phyloP scores from a whole-genome alignment of 2,888 invertebrate species.

The Acleris laterana region DNA sequence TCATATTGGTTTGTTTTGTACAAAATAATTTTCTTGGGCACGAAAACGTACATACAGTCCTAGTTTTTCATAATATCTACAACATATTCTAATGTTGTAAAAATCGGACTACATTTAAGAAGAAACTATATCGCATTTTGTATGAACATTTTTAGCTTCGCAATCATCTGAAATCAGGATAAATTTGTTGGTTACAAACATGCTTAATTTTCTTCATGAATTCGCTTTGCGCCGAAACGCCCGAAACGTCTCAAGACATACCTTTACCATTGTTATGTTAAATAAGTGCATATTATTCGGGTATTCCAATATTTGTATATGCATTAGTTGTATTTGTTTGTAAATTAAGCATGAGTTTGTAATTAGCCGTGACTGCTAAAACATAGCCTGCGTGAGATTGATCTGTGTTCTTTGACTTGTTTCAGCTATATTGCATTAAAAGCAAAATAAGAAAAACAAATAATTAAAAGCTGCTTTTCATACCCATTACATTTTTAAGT shows the following conservation, averaged over 20 bases:
- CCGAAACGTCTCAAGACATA: no score
- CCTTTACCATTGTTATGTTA: neutral
- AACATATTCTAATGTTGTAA: no score
- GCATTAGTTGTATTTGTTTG: constrained; percentile 35
- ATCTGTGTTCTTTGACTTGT: neutral
- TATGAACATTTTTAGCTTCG: no score
- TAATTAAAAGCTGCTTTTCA: neutral
- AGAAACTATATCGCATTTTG: no score
- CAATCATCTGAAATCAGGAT: no score
- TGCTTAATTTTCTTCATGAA: neutral
- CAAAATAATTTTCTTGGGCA: no score
- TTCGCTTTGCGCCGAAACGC: no score
- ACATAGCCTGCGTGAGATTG: constrained; percentile 4
- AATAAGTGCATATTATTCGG: constrained; percentile 12
- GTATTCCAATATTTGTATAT: constrained; percentile 28
- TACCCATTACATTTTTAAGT: neutral
- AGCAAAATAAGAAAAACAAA: neutral
- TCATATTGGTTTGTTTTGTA: no score
- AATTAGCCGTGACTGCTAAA: constrained; percentile 32
- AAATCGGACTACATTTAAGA: no score
- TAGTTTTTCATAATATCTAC: no score
- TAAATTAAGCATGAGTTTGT: constrained; percentile 24
- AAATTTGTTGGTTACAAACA: neutral
- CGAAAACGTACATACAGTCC: no score
- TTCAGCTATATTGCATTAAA: neutral